These are phyloP conservation scores for Bombus impatiens DNA, from an alignment of 1,140 invertebrate genomes.

Conservation along the genomic window DNA sequence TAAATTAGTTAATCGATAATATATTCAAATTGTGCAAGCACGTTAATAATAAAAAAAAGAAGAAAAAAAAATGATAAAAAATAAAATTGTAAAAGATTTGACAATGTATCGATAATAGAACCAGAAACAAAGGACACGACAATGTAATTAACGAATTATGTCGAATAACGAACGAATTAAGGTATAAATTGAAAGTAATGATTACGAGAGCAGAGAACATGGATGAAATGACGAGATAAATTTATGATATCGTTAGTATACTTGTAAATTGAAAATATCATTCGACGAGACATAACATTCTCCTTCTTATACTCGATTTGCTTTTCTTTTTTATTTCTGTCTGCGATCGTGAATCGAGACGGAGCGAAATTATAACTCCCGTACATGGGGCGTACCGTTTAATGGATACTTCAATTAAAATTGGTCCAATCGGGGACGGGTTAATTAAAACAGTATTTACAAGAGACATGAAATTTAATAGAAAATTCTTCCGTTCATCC, in stretches of 20 bases:
- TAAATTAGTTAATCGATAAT: too few species aligned
- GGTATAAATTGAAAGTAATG: too few species aligned
- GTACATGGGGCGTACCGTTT: constrained; percentile 41
- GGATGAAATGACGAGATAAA: not conserved
- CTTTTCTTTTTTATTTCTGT: constrained; percentile 31
- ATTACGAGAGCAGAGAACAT: not conserved
- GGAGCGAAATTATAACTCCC: constrained; percentile 31
- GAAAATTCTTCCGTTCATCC: constrained; percentile 25
- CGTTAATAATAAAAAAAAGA: too few species aligned
- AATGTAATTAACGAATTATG: too few species aligned
- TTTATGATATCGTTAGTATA: not conserved
- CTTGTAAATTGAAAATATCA: not conserved
- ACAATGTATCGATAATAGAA: too few species aligned
- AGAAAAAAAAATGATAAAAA: too few species aligned
- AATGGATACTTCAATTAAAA: constrained; percentile 57
- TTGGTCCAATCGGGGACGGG: constrained; percentile 52
- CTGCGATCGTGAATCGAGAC: constrained; percentile 35
- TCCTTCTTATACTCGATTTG: not conserved
- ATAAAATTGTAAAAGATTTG: too few species aligned
- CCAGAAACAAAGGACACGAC: too few species aligned
- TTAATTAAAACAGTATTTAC: constrained; percentile 56
- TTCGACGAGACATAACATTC: constrained; percentile 9
- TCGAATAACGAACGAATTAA: not conserved
- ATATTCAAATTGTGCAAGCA: too few species aligned
- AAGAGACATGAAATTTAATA: constrained; percentile 55